phyloP scores from a whole-genome alignment of 53 echinoderm and acorn worm species.

The Crossaster papposus region DNA sequence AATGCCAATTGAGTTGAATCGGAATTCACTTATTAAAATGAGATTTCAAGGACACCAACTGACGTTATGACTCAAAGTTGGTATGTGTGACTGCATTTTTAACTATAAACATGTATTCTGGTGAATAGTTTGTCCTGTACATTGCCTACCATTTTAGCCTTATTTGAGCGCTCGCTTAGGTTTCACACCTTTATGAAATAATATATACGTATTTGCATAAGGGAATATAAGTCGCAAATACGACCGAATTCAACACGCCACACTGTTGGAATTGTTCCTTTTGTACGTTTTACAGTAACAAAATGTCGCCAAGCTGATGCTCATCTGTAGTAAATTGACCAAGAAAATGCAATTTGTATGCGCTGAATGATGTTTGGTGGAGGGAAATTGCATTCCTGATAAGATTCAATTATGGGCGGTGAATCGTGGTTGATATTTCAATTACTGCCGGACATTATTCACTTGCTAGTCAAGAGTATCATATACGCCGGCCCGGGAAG shows the following conservation, averaged over 20 bases:
- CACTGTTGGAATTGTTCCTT: not conserved
- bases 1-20: not conserved
- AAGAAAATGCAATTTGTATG: conserved; percentile 50
- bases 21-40: not conserved
- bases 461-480: not conserved
- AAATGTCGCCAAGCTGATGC: not conserved
- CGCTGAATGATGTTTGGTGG: conserved; percentile 10
- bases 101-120: not conserved
- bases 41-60: not conserved
- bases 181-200: not conserved
- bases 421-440: conserved; percentile 26
- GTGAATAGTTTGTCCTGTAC: not conserved
- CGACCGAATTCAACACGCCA: not conserved
- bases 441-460: not conserved
- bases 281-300: not conserved
- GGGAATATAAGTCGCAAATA: not conserved
- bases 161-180: not conserved
- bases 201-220: not conserved
- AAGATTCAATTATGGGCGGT: conserved; percentile 17
- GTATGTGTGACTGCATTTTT: no score
- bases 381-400: conserved; percentile 53
- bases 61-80: no score
- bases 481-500: not conserved
- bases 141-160: not conserved
- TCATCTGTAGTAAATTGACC: conserved; percentile 30